These are phyloP conservation scores for Anas platyrhynchos DNA, from an alignment of 2,113 vertebrate genomes.

Conservation along the genomic window DNA sequence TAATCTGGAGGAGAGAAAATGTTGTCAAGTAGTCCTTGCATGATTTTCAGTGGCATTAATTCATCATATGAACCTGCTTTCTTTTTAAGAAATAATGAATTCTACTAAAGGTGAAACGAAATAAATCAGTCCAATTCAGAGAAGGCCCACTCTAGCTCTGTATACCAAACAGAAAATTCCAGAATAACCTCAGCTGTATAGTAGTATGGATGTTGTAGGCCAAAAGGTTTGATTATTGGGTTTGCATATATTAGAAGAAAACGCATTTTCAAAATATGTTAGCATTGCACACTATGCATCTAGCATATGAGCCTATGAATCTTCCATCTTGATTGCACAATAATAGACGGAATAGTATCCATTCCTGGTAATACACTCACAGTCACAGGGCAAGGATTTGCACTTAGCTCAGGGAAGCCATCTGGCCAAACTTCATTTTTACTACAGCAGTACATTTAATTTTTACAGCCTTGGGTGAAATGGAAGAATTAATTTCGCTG, in stretches of 20 bases:
- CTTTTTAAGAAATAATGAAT: background rate
- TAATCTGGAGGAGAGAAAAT: background rate
- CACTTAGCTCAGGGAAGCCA: background rate
- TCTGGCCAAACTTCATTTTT: background rate
- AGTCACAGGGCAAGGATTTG: background rate
- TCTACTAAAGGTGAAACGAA: background rate
- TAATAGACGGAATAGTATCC: background rate
- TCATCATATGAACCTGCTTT: background rate
- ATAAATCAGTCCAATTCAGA: background rate
- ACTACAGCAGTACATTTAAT: background rate
- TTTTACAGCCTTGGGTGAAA: background rate
- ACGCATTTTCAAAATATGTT: background rate
- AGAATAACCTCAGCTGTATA: background rate
- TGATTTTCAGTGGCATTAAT: background rate
- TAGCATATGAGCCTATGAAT: rapidly evolving
- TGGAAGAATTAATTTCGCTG: background rate
- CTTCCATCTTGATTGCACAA: background rate
- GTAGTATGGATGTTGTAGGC: background rate
- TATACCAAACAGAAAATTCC: background rate
- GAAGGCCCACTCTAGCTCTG: background rate
- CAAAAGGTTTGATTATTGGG: background rate
- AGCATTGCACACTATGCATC: background rate
- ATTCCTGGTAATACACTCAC: background rate
- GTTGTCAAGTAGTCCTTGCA: background rate
- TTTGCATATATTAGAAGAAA: background rate